Conservation (phyloP, 2,888 invertebrate genomes). For the Habroteleia sp. region DNA sequence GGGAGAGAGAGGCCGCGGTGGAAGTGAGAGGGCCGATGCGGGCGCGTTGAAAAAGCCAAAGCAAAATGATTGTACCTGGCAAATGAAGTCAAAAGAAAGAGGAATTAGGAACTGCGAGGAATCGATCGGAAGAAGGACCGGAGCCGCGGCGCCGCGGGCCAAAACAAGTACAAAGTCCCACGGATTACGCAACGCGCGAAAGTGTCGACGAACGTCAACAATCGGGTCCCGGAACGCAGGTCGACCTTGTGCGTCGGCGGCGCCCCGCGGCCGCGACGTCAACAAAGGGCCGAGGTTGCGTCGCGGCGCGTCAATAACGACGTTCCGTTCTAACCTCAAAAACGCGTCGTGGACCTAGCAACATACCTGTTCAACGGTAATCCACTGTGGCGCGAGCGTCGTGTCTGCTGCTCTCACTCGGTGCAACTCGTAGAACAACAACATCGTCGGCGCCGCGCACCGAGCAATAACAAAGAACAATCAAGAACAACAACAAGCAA, state of each 20-base stretch:
- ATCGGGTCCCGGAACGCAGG: constrained; percentile 8
- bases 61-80: no score
- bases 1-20: no score
- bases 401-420: constrained; percentile 35
- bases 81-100: no score
- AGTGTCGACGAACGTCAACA: constrained; percentile 19
- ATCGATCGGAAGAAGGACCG: no score
- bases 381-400: constrained; percentile 57
- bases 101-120: no score
- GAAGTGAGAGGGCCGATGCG: no score
- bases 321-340: constrained; percentile 47
- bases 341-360: constrained; percentile 44
- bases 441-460: constrained; percentile 28
- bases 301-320: constrained; percentile 18
- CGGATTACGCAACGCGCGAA: constrained; percentile 27
- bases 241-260: constrained; percentile 3
- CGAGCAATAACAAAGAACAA: constrained; percentile 37
- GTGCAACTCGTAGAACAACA: constrained; percentile 37
- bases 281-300: constrained; percentile 30
- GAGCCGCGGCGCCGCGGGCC: background rate
- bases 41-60: no score
- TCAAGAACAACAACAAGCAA: constrained; percentile 19
- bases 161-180: constrained; percentile 41
- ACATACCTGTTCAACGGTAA: constrained; percentile 47
- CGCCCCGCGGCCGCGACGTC: constrained; percentile 7